These are phyloP conservation scores for Symphodus melops DNA, from an alignment of 2,113 vertebrate species.

Conservation along the genomic window DNA sequence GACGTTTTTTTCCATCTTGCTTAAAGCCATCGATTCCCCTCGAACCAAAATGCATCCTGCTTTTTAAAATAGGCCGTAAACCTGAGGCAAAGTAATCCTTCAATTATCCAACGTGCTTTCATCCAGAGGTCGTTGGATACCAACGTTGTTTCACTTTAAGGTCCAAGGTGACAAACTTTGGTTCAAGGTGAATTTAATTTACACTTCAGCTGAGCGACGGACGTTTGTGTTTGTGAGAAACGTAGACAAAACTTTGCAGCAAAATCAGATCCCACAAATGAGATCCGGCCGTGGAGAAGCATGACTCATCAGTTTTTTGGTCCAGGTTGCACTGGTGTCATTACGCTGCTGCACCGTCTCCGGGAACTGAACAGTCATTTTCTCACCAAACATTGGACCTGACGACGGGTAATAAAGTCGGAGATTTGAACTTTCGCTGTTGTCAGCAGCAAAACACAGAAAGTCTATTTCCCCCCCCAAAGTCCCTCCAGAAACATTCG, in stretches of 20 bases:
- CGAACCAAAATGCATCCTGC: no score
- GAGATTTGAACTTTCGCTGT: constrained; percentile 16
- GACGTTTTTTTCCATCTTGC: no score
- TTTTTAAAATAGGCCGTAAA: no score
- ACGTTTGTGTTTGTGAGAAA: no score
- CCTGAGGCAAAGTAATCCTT: no score
- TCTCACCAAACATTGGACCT: not conserved
- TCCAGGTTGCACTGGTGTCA: not conserved
- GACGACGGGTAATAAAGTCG: constrained; percentile 7
- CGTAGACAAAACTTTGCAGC: not conserved
- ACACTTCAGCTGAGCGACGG: not conserved
- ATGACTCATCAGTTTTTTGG: not conserved
- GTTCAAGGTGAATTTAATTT: no score
- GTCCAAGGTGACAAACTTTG: no score
- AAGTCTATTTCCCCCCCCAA: not conserved
- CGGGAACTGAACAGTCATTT: constrained; percentile 11
- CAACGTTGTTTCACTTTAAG: no score
- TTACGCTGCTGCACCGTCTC: not conserved
- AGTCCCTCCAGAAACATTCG: constrained; percentile 28
- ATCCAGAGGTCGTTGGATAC: no score
- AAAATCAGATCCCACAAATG: not conserved
- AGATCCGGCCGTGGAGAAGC: not conserved
- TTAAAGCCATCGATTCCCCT: no score
- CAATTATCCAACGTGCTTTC: no score
- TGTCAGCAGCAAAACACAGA: constrained; percentile 39